Evolutionary conservation across 2,888 invertebrate species (phyloP), one percentile per base, ranked within the genome.

Genomic region (Desoria tigrina): DNA sequence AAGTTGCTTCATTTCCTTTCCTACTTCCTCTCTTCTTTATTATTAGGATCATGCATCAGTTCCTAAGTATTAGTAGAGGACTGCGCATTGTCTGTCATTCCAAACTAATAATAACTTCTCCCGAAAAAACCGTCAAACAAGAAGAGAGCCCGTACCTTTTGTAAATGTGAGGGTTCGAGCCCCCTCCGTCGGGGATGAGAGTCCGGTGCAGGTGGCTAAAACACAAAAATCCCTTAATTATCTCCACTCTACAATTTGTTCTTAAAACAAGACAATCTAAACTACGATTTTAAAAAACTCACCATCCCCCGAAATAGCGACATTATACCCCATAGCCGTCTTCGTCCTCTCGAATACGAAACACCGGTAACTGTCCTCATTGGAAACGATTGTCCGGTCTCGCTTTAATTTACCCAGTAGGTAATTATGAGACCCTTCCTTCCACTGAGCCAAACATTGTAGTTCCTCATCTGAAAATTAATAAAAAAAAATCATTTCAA

Each of bases 331-430:
- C 68, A 49, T 45, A 42, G 66, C 74, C 16, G 50, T 55, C 53
- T 72, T 72, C 77, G 71, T 79, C 73, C 90, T 90, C 83, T 92
- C 93, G 82, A 92, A 93, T 70, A 95, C 94, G 84, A 95, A 95
- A 83, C 96, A 95, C 74, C 95, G 85, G 83, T 92, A 96, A 74
- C 92, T 87, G 80, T 94, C 94, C 80, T 94, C 94, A 82, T 92
- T 91, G 78, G 90, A 90, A 26, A 61, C 32, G 6, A 45, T 59
- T 42, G 66, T 55, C 21, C 66, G 65, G 16, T 66, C 57, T 16
- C 67, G 66, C 21, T 59, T 61, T 67, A 94, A 86, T 81, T 92
- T 89, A 63, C 94, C 94, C 66, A 94, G 93, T 73, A 94, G 84
- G 82, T 93, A 94, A 66, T 92, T 86, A 60, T 91, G 88, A 78